phyloP scores from a whole-genome alignment of 2,888 invertebrate genomes.

The Tetranychus piercei region DNA sequence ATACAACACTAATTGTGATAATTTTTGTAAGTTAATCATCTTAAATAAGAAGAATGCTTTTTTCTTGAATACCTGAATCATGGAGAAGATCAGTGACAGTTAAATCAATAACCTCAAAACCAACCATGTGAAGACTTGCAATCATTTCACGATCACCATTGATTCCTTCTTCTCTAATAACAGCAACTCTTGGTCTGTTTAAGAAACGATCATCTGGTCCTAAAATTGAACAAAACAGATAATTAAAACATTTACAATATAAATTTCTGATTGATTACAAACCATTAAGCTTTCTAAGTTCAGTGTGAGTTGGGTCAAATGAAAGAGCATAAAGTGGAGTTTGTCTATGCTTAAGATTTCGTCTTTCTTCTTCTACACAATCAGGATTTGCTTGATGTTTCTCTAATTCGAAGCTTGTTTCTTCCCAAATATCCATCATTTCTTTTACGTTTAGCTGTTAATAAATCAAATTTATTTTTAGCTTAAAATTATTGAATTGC shows the following conservation, averaged over 20 bases:
- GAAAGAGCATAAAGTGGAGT: slow-evolving; percentile 38
- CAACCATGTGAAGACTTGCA: slow-evolving; percentile 64
- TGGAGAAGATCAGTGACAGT: slow-evolving; percentile 72
- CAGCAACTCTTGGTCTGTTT: slow-evolving; percentile 50
- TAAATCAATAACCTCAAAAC: slow-evolving; percentile 73
- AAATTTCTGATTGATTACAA: neutral
- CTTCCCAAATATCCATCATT: slow-evolving; percentile 65
- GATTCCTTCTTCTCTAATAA: slow-evolving; percentile 84
- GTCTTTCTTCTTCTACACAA: slow-evolving; percentile 61
- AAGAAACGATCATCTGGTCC: neutral
- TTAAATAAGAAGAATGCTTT: no score
- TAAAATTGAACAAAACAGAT: neutral
- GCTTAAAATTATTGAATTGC: neutral
- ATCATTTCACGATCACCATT: slow-evolving; percentile 95
- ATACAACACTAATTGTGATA: no score
- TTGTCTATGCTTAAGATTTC: slow-evolving; percentile 46
- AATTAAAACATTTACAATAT: neutral
- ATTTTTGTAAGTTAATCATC: no score
- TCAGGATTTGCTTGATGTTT: slow-evolving; percentile 57
- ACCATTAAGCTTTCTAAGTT: neutral
- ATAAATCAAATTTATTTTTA: neutral
- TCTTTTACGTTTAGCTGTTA: neutral
- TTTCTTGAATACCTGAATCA: neutral
- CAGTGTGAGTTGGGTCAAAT: slow-evolving; percentile 1
- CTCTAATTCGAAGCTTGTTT: slow-evolving; percentile 78